Conservation (phyloP, 1,140 invertebrate genomes). For the Trinorchestia longiramus region DNA sequence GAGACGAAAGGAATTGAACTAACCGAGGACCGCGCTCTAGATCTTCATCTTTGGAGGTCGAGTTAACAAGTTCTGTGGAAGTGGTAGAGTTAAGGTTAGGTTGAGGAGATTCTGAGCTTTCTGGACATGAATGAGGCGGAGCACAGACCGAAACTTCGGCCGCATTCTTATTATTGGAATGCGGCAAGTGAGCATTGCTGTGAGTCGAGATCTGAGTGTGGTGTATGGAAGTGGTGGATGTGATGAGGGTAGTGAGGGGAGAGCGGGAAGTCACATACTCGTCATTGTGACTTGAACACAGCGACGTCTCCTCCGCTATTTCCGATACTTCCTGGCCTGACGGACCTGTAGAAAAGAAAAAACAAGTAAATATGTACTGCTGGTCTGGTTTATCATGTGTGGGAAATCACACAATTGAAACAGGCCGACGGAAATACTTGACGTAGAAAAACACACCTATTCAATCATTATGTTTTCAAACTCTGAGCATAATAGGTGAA, state of each 20-base stretch:
- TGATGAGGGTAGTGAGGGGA: slow-evolving; percentile 57
- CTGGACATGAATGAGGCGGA: slow-evolving; percentile 42
- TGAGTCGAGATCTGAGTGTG: slow-evolving; percentile 52
- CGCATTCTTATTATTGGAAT: slow-evolving; percentile 56
- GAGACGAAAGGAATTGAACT: slow-evolving; percentile 30
- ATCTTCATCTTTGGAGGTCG: slow-evolving; percentile 49
- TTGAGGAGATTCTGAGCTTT: slow-evolving; percentile 35
- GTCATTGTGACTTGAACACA: slow-evolving; percentile 71
- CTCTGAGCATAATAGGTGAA: neutral
- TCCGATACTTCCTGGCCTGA: slow-evolving; percentile 75
- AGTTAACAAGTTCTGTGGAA: slow-evolving; percentile 53
- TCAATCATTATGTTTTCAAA: neutral
- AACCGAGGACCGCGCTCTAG: slow-evolving; percentile 15
- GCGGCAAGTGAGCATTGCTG: neutral
- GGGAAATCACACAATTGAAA: too few relatives aligned
- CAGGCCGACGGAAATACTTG: neutral
- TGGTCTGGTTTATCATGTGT: too few relatives aligned
- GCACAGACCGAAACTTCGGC: slow-evolving; percentile 60
- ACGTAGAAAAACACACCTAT: neutral
- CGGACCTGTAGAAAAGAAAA: slow-evolving; percentile 69
- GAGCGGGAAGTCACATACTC: slow-evolving; percentile 61
- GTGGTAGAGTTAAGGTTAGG: slow-evolving; percentile 14
- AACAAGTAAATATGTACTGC: neutral
- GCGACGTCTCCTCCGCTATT: slow-evolving; percentile 74
- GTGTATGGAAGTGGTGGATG: slow-evolving; percentile 58